phyloP scores from a whole-genome alignment of 2,113 vertebrate genomes.

The Podilymbus podiceps region DNA sequence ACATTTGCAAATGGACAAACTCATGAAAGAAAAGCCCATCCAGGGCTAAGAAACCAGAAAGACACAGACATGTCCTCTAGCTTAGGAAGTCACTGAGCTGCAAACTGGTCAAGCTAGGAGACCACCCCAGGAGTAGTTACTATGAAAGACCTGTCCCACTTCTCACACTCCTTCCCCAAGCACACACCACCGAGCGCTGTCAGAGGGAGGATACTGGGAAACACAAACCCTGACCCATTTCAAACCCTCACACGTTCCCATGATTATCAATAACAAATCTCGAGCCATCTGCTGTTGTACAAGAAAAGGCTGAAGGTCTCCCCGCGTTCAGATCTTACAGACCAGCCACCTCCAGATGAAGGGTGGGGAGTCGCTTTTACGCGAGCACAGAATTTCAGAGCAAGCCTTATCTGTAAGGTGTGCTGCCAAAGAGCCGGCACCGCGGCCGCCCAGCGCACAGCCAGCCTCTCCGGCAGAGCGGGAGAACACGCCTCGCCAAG shows the following conservation, averaged over 20 bases:
- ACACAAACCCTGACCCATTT: background rate
- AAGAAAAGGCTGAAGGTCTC: background rate
- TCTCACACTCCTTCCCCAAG: background rate
- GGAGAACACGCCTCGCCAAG: background rate
- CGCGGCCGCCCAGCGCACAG: background rate
- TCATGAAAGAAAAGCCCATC: background rate
- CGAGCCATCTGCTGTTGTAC: background rate
- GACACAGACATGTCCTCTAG: background rate
- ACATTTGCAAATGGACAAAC: background rate
- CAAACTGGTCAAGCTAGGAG: background rate
- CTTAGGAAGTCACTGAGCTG: background rate
- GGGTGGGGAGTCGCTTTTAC: background rate
- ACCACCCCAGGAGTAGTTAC: background rate
- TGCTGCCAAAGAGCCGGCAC: background rate
- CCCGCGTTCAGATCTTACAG: rapidly evolving
- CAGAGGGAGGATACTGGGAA: background rate
- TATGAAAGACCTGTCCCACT: background rate
- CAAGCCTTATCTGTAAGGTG: background rate
- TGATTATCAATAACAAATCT: background rate
- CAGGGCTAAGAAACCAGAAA: background rate
- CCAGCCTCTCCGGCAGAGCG: background rate
- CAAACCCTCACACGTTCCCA: background rate
- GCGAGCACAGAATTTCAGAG: background rate
- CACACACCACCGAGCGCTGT: background rate
- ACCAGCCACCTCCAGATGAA: background rate